These are phyloP conservation scores for Sebastes goodei DNA, from an alignment of 2,797 vertebrate species.

Conservation along the genomic window DNA sequence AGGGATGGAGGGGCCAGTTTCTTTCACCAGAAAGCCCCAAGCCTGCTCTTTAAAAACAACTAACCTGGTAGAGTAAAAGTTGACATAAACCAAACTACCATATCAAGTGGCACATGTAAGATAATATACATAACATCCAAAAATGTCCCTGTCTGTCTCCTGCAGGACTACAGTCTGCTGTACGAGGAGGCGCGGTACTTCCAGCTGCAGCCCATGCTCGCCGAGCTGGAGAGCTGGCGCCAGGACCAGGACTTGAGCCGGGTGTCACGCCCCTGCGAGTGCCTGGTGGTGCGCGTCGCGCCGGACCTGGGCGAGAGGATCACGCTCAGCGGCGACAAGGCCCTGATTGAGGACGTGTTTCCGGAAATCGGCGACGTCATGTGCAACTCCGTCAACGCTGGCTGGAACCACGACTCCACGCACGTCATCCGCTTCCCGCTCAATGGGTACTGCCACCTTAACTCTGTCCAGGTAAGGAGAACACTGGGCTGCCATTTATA, in stretches of 20 bases:
- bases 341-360: constrained; percentile 96
- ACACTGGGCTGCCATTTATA: background rate
- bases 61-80: background rate
- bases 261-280: constrained; percentile 94
- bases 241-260: constrained; percentile 92
- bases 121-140: background rate
- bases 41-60: background rate
- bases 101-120: background rate
- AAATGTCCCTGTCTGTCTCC: background rate
- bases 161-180: constrained; percentile 94
- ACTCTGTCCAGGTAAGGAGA: constrained; percentile 93
- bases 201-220: constrained; percentile 96
- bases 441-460: constrained; percentile 98
- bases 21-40: background rate
- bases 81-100: background rate
- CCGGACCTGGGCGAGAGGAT: constrained; percentile 97
- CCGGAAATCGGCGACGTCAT: constrained; percentile 97
- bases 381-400: constrained; percentile 97
- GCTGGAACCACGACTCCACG: constrained; percentile 98
- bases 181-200: constrained; percentile 99
- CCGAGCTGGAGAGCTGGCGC: constrained; percentile 96
- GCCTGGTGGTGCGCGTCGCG: constrained; percentile 95
- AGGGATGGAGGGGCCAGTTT: background rate
- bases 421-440: constrained; percentile 98
- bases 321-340: constrained; percentile 95